phyloP scores from a whole-genome alignment of 2,113 vertebrate species.

The Hippocampus zosterae region DNA sequence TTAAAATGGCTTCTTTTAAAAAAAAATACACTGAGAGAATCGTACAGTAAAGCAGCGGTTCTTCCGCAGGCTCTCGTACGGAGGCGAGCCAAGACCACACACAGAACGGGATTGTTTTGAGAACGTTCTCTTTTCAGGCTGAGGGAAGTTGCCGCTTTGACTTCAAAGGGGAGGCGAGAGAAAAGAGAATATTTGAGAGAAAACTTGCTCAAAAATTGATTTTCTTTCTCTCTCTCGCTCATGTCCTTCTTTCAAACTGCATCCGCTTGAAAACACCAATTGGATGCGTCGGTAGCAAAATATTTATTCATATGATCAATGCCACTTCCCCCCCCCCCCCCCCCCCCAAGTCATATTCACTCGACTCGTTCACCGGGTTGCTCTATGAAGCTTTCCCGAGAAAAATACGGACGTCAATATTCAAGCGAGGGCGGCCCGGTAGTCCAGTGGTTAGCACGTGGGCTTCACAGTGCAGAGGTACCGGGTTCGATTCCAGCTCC shows the following conservation, averaged over 20 bases:
- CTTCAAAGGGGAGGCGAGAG: slow-evolving; percentile 32
- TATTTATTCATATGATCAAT: too few relatives aligned
- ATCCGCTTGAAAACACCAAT: neutral
- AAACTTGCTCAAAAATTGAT: slow-evolving; percentile 17
- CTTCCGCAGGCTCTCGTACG: neutral
- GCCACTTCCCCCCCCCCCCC: too few relatives aligned
- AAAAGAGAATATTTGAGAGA: slow-evolving; percentile 6
- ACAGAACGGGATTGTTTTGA: slow-evolving; percentile 75
- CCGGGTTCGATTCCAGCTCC: too few relatives aligned
- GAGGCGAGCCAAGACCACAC: slow-evolving; percentile 16
- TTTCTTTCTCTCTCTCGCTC: neutral
- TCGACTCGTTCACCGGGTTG: too few relatives aligned
- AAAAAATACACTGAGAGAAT: neutral
- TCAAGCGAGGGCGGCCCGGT: too few relatives aligned
- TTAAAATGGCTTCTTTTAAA: too few relatives aligned
- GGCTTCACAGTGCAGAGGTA: too few relatives aligned
- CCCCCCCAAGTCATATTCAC: too few relatives aligned
- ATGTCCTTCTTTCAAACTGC: neutral
- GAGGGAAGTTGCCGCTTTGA: slow-evolving; percentile 61
- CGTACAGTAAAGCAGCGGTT: neutral
- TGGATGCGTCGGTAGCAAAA: neutral
- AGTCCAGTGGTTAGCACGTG: too few relatives aligned
- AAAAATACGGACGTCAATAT: too few relatives aligned
- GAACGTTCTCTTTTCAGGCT: slow-evolving; percentile 75
- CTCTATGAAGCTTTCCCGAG: too few relatives aligned